Evolutionary conservation across 2,113 vertebrate species (phyloP).

Genomic region (Sinocyclocheilus anophthalmus): DNA sequence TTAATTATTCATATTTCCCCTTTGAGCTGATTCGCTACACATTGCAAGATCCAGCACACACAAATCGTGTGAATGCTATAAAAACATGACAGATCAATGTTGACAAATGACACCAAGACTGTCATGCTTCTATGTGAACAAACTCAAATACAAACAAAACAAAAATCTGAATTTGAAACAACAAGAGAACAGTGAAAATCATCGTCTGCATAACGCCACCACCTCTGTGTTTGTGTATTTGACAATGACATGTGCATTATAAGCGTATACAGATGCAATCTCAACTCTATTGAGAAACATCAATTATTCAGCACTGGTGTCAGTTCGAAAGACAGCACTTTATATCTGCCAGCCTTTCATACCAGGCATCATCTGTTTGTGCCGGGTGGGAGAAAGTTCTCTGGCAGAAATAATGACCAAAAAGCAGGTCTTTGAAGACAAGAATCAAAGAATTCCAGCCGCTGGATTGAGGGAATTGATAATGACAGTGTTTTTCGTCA

Average conservation of each 20-base stretch:
- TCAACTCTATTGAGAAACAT: conserved; percentile 47
- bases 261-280: conserved; percentile 45
- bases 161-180: background rate
- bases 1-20: too few relatives aligned
- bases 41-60: too few relatives aligned
- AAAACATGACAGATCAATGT: too few relatives aligned
- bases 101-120: background rate
- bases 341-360: conserved; percentile 49
- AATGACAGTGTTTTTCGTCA: conserved; percentile 73
- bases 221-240: conserved; percentile 23
- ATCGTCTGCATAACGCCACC: background rate
- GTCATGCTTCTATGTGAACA: background rate
- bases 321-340: conserved; percentile 39
- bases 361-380: conserved; percentile 54
- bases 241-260: conserved; percentile 48
- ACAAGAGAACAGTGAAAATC: background rate
- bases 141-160: background rate
- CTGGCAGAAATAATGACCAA: conserved; percentile 69
- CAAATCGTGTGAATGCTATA: too few relatives aligned
- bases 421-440: conserved; percentile 61
- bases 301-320: conserved; percentile 47
- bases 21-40: too few relatives aligned
- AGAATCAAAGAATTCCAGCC: conserved; percentile 72
- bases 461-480: conserved; percentile 71
- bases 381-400: conserved; percentile 56